A percentile compares a stretch with the other conserved stretches of the same genome.
Conservation (phyloP, 2,113 vertebrate genomes). For the Sula dactylatra region DNA sequence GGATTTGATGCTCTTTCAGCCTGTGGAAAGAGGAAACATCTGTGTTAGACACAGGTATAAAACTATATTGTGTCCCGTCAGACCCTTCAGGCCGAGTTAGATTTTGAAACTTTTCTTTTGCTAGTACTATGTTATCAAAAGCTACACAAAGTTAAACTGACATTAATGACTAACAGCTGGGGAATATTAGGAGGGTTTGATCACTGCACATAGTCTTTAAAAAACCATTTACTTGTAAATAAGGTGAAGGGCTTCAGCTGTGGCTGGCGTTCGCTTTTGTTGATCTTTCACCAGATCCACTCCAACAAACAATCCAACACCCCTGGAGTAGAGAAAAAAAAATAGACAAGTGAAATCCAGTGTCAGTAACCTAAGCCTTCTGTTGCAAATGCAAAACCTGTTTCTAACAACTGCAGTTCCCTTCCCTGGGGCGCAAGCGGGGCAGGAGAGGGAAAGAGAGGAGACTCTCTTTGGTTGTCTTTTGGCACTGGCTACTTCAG, state of each 20-base stretch:
- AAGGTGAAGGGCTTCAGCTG: constrained; percentile 91
- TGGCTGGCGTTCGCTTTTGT: constrained; percentile 84
- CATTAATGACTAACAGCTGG: neutral
- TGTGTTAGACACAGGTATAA: neutral
- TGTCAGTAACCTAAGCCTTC: neutral
- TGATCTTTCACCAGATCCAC: constrained; percentile 89
- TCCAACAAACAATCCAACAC: constrained; percentile 89
- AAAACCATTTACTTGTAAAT: constrained; percentile 83
- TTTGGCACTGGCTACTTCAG: neutral
- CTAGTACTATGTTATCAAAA: neutral
- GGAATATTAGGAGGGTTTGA: neutral
- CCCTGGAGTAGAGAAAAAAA: constrained; percentile 71
- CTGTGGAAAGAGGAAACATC: constrained; percentile 63
- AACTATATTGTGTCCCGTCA: neutral
- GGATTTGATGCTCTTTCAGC: constrained; percentile 85
- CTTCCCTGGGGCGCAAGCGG: rapidly evolving
- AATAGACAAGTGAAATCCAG: neutral
- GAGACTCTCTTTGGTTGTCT: neutral
- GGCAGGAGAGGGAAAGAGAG: neutral
- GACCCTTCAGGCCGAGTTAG: neutral
- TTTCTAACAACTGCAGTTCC: neutral
- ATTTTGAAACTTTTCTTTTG: neutral
- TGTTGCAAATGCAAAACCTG: neutral
- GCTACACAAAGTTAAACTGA: neutral
- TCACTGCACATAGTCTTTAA: neutral